Evolutionary conservation across 1,140 invertebrate species (phyloP).

Genomic region (Lasioglossum baleicum): DNA sequence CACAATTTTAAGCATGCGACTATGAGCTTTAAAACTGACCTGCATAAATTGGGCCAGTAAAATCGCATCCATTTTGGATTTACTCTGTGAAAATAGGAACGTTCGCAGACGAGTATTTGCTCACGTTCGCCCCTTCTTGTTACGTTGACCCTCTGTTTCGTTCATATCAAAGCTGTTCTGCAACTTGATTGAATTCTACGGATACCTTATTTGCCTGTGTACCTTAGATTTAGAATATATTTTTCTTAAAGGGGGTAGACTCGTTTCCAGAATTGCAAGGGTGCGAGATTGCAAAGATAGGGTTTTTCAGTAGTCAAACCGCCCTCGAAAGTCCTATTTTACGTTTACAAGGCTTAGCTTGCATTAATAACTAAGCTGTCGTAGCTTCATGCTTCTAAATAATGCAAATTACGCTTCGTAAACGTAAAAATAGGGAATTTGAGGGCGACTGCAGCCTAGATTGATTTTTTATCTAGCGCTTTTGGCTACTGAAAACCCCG

Average conservation of each 20-base stretch:
- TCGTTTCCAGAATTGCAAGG: no score
- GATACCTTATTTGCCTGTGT: background rate
- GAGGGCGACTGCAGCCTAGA: no score
- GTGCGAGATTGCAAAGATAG: no score
- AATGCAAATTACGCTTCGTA: no score
- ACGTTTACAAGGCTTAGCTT: no score
- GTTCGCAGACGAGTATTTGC: background rate
- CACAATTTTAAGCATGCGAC: slow-evolving; percentile 41
- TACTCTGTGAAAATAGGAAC: slow-evolving; percentile 29
- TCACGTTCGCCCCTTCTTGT: background rate
- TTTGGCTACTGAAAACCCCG: no score
- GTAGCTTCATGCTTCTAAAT: no score
- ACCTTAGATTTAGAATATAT: background rate
- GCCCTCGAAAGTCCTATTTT: no score
- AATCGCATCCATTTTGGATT: slow-evolving; percentile 39
- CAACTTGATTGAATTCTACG: background rate
- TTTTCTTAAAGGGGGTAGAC: background rate
- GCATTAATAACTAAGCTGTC: no score
- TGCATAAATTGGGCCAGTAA: slow-evolving; percentile 16
- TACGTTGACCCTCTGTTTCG: slow-evolving; percentile 11
- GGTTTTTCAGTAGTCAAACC: no score
- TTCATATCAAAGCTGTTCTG: background rate
- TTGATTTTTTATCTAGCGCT: no score
- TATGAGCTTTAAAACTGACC: slow-evolving; percentile 51
- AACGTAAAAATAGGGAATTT: no score